Conservation (phyloP, 2,797 vertebrate genomes). For the Trematomus bernacchii region DNA sequence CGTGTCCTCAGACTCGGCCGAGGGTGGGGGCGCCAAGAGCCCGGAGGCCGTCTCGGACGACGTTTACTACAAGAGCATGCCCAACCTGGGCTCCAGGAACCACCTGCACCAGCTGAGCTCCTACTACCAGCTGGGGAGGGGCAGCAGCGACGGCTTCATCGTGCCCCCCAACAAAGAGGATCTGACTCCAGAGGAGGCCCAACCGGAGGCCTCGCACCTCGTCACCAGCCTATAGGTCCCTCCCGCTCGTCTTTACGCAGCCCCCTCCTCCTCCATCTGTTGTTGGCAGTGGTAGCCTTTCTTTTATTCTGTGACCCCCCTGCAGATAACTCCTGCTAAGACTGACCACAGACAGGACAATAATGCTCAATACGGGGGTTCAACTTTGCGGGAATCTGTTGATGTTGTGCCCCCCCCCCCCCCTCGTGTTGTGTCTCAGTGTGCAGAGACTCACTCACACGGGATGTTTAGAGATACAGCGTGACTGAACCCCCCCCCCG, state of each 20-base stretch:
- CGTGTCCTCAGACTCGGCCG: slow-evolving; percentile 59
- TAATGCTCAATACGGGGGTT: slow-evolving; percentile 40
- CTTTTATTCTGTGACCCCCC: slow-evolving; percentile 86
- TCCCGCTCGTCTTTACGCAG: slow-evolving; percentile 34
- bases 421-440: slow-evolving; percentile 75
- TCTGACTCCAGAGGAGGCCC: slow-evolving; percentile 86
- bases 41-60: slow-evolving; percentile 88
- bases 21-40: slow-evolving; percentile 83
- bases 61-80: slow-evolving; percentile 99
- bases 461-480: slow-evolving; percentile 68
- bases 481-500: slow-evolving; percentile 63
- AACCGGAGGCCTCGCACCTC: slow-evolving; percentile 93
- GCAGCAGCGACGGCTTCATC: slow-evolving; percentile 98
- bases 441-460: slow-evolving; percentile 72
- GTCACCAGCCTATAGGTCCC: slow-evolving; percentile 97
- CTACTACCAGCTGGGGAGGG: slow-evolving; percentile 97
- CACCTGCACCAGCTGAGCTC: slow-evolving; percentile 96
- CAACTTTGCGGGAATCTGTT: slow-evolving; percentile 68
- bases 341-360: slow-evolving; percentile 58
- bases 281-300: slow-evolving; percentile 89
- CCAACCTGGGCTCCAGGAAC: slow-evolving; percentile 95
- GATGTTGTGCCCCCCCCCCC: slow-evolving; percentile 69
- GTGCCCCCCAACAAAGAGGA: slow-evolving; percentile 94
- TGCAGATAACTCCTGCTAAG: neutral
- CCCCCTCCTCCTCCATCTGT: slow-evolving; percentile 84